Conservation (phyloP, 2,888 invertebrate genomes). For the Plusia festucae region DNA sequence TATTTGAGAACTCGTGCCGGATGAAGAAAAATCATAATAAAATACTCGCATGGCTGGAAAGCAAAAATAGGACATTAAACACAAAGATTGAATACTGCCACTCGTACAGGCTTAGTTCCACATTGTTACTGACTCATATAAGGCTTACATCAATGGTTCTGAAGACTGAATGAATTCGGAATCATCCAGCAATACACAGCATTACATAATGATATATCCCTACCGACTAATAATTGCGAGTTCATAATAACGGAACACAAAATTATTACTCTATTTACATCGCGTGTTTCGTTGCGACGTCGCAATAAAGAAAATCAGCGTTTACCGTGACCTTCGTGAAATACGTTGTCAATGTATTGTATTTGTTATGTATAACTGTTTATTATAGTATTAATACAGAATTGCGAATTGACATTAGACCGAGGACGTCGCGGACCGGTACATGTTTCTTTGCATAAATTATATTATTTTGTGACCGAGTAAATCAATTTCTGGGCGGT, state of each 20-base stretch:
- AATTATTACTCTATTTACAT: constrained; percentile 68
- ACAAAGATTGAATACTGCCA: too few species aligned
- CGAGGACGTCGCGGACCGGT: constrained; percentile 81
- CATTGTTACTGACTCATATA: too few species aligned
- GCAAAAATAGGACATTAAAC: too few species aligned
- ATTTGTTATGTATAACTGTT: constrained; percentile 70
- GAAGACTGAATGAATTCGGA: not conserved
- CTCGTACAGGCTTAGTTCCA: too few species aligned
- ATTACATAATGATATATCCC: not conserved
- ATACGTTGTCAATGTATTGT: constrained; percentile 64
- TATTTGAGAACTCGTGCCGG: too few species aligned
- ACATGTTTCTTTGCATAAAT: constrained; percentile 86
- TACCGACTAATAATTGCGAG: constrained; percentile 39
- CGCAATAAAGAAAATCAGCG: constrained; percentile 80
- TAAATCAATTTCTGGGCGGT: constrained; percentile 68
- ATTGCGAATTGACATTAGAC: constrained; percentile 74
- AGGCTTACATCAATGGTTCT: too few species aligned
- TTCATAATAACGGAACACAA: constrained; percentile 56
- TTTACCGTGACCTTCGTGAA: constrained; percentile 79
- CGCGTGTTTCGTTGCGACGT: constrained; percentile 75
- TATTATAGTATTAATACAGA: constrained; percentile 70
- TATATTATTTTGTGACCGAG: constrained; percentile 69
- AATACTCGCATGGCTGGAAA: too few species aligned
- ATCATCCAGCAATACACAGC: not conserved
- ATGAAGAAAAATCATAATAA: too few species aligned